Evolutionary conservation across 2,113 vertebrate genomes (phyloP), one percentile per base, ranked within the genome.

Genomic region (Brachyhypopomus gauderio): DNA sequence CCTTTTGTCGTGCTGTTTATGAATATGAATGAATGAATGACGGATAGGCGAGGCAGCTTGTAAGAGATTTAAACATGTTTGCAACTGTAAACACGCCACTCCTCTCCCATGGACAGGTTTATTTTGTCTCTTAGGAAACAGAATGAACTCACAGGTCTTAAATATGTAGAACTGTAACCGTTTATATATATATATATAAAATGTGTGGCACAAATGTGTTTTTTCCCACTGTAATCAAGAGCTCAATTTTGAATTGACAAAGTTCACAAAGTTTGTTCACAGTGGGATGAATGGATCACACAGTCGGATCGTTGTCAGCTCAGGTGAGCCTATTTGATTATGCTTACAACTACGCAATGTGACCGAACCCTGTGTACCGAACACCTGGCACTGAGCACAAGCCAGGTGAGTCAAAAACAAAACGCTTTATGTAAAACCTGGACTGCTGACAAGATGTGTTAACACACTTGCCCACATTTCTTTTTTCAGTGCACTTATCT

Each of bases 31-130:
- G 72, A 64, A 11, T 72, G 41, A 36, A 23, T 19, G 41, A 80
- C 52, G 74, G 55, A 23, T 56, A 25, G 25, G 8, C 52, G 19
- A 72, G 58, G 19, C 59, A 55, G 25, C 60, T 80, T 38, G 70
- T 69, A 58, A 73, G 73, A 74, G 78, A 80, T 66, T 58, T 48
- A 17, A 36, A 55, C 17, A 7, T 41, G n/a, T 73, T 55, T 73
- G 59, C 45, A 12, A 20, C 4, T 55, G 38, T 60, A 25, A 71
- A 80, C n/a, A 66, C n/a, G n/a, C n/a, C n/a, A n/a, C 69, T 59
- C 45, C 45, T 12, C 12, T 52, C 45, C 45, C 36, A 23, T 20
- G 17, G 14, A 27, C 14, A 20, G 45, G 9, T 79, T 71, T 45
- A 62, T 72, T 67, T 67, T 36, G 64, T 67, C 17, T 1, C 19